These are phyloP conservation scores for Cyclopterus lumpus DNA, from an alignment of 2,797 vertebrate species.

Conservation along the genomic window DNA sequence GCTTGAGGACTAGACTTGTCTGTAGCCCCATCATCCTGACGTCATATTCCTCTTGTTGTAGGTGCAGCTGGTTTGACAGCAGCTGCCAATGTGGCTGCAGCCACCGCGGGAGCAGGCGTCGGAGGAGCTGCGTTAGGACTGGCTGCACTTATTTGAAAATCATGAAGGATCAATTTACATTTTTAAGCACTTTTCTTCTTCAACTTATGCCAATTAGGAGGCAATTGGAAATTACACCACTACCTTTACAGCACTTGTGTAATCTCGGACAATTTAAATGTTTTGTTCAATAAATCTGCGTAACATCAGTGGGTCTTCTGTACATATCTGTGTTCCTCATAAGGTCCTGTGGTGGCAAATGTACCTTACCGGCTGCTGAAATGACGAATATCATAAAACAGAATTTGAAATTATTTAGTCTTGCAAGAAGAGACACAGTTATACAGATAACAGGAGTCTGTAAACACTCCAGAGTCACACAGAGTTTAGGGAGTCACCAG, in stretches of 20 bases:
- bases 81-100: neutral
- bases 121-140: neutral
- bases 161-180: neutral
- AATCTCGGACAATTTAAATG: neutral
- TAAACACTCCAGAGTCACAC: no score
- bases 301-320: neutral
- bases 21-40: neutral
- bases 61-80: constrained; percentile 1
- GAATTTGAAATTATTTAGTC: no score
- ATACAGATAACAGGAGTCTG: no score
- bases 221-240: neutral
- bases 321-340: neutral
- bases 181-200: no score
- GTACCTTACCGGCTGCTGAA: no score
- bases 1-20: neutral
- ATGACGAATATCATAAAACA: no score
- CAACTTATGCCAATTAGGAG: neutral
- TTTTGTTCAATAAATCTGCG: neutral
- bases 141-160: neutral
- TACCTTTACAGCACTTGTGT: neutral
- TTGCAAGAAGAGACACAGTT: no score
- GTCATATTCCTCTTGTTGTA: neutral
- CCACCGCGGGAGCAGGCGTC: neutral
- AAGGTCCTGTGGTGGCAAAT: neutral
- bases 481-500: no score